Percentiles rank a stretch among this genome's conserved stretches.
Evolutionary conservation across 2,113 vertebrate species (phyloP).

Genomic region (Delphinus delphis): DNA sequence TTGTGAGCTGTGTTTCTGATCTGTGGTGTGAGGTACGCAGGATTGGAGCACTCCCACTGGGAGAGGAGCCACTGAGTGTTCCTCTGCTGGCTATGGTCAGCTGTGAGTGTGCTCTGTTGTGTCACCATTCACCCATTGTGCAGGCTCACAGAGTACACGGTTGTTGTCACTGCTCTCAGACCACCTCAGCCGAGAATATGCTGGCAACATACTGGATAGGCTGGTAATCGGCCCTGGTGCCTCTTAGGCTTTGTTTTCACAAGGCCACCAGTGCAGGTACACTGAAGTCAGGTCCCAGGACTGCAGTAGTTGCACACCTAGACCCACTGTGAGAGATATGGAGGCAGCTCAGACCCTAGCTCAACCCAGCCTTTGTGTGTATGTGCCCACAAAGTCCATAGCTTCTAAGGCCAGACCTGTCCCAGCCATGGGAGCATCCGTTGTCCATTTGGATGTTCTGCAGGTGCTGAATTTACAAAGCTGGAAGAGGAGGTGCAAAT

Average conservation of each 20-base stretch:
- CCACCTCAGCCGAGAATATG: not conserved
- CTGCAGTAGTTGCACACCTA: not conserved
- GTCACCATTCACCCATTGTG: not conserved
- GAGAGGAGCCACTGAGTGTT: not conserved
- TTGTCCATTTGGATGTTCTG: not conserved
- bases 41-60: not conserved
- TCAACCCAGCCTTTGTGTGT: rapidly evolving
- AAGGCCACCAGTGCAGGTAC: not conserved
- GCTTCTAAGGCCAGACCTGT: not conserved
- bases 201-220: not conserved
- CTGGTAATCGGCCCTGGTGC: not conserved
- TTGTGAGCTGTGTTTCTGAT: not conserved
- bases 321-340: not conserved
- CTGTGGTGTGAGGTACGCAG: not conserved
- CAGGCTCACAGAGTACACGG: not conserved
- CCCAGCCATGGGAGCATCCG: too few species aligned
- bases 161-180: not conserved
- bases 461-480: not conserved
- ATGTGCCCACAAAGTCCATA: not conserved
- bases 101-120: not conserved
- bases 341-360: not conserved
- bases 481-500: not conserved
- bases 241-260: not conserved
- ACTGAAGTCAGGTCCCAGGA: not conserved
- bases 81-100: not conserved